Evolutionary conservation across 2,113 vertebrate species (phyloP).

Genomic region (Acrocephalus arundinaceus): DNA sequence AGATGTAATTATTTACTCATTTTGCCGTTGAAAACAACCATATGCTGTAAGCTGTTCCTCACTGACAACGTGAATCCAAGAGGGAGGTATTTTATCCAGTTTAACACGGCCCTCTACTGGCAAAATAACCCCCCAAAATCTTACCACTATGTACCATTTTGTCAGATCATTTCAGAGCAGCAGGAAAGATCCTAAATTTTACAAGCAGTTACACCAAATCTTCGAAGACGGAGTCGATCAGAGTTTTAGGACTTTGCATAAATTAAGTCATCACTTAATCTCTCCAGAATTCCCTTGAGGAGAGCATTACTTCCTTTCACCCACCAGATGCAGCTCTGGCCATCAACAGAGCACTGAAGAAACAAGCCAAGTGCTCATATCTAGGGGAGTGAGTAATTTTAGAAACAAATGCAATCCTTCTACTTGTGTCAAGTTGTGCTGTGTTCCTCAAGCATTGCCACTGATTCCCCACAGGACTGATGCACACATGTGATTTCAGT

Average conservation of each 20-base stretch:
- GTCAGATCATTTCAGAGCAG: background rate
- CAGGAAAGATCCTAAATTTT: background rate
- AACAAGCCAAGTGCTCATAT: background rate
- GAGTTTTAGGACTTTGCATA: background rate
- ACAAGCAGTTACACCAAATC: background rate
- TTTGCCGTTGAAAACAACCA: conserved; percentile 45
- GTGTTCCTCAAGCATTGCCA: background rate
- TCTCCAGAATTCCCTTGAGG: background rate
- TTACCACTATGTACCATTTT: background rate
- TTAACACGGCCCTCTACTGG: conserved; percentile 80
- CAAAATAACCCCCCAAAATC: conserved; percentile 42
- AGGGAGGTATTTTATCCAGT: conserved; percentile 64
- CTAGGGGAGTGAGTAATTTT: background rate
- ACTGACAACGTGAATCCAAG: background rate
- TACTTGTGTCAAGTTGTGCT: background rate
- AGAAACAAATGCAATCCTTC: background rate
- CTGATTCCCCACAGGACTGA: background rate
- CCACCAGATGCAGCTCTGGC: background rate
- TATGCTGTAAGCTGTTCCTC: conserved; percentile 14
- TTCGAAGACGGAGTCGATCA: background rate
- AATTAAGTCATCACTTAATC: background rate
- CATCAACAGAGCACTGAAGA: background rate
- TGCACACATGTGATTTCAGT: background rate
- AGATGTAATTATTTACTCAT: conserved; percentile 47
- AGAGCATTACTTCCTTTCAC: background rate